Evolutionary conservation across 1,140 invertebrate genomes (phyloP).

Genomic region (Gerris buenoi): DNA sequence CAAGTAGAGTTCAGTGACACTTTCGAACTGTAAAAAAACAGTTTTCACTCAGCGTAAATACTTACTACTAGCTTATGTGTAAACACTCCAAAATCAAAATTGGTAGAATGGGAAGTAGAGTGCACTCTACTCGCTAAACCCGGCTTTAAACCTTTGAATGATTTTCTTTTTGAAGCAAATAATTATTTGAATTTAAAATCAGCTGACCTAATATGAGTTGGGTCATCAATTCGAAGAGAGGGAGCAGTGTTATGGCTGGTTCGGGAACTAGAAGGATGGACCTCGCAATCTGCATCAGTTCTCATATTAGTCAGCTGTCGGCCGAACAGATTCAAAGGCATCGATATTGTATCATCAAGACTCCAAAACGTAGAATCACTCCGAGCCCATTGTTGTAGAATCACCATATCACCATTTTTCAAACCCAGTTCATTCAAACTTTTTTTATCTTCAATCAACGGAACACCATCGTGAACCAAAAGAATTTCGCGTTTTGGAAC

Average conservation of each 20-base stretch:
- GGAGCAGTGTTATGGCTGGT: no score
- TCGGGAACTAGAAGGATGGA: not conserved
- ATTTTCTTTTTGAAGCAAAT: no score
- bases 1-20: no score
- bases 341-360: not conserved
- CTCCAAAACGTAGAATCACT: not conserved
- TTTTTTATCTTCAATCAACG: conserved; percentile 67
- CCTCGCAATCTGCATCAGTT: not conserved
- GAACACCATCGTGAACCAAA: conserved; percentile 69
- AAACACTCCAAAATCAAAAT: no score
- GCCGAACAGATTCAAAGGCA: not conserved
- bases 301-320: not conserved
- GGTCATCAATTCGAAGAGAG: not conserved
- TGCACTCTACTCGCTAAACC: no score
- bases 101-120: no score
- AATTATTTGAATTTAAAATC: no score
- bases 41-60: no score
- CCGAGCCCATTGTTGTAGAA: not conserved
- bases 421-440: conserved; percentile 65
- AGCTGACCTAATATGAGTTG: conserved; percentile 10
- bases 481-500: conserved; percentile 65
- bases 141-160: no score
- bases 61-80: no score
- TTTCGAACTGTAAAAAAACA: no score
- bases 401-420: conserved; percentile 42